Conservation (phyloP, 2,888 invertebrate genomes). For the Cerceris ruficornis region DNA sequence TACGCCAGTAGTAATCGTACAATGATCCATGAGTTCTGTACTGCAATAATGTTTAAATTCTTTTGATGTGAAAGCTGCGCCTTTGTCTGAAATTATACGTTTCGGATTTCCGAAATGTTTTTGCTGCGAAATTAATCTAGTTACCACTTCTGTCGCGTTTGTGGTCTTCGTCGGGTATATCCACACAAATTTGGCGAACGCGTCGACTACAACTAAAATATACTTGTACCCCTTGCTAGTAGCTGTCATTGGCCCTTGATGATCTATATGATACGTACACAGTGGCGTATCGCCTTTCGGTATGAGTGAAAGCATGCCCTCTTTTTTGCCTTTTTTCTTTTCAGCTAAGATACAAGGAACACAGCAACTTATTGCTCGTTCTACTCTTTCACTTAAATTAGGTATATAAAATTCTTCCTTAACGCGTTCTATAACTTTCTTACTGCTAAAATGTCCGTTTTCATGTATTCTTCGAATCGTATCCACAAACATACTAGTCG, state of each 20-base stretch:
- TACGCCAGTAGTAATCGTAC: constrained; percentile 1
- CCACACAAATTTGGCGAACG: constrained; percentile 12
- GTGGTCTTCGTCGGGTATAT: constrained; percentile 10
- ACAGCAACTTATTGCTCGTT: constrained; percentile 1
- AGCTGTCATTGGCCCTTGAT: constrained; percentile 11
- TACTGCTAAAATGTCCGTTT: not conserved
- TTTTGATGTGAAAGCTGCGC: constrained; percentile 39
- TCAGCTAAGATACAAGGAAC: constrained; percentile 2
- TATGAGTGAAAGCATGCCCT: not conserved
- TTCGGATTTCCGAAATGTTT: constrained; percentile 39
- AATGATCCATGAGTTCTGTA: constrained; percentile 30
- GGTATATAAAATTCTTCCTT: constrained; percentile 14
- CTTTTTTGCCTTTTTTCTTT: not conserved
- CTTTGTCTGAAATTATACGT: constrained; percentile 38
- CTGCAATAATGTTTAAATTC: constrained; percentile 35
- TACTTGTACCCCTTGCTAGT: not conserved
- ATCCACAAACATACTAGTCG: not conserved
- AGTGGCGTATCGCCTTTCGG: constrained; percentile 8
- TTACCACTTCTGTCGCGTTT: constrained; percentile 21
- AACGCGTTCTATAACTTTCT: not conserved
- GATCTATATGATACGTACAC: constrained; percentile 7
- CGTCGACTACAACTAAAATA: not conserved
- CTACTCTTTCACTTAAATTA: not conserved
- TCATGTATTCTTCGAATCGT: not conserved
- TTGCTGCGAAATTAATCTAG: constrained; percentile 7